Base-by-base conservation (phyloP, 2,797 vertebrate species). In the Salarias fasciatus region DNA sequence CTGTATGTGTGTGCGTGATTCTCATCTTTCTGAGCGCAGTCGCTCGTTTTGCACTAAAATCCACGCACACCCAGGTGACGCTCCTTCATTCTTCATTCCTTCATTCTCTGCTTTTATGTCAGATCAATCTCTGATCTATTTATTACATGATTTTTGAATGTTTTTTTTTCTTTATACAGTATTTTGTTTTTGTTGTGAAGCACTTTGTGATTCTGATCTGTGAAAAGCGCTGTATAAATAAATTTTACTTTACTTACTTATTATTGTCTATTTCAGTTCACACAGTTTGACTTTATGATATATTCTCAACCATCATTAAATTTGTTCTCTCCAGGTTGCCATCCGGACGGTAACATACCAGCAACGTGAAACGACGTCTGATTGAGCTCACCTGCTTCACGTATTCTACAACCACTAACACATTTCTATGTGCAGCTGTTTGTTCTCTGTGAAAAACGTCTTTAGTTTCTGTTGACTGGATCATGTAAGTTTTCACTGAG, bases 41-140 rank as follows among this genome's bases (percentile, higher is more conserved):
- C 0, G 80, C 89, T 55, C 66, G 83, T 8, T 66, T 77, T 9
- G 77, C 85, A 49, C 65, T 91, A 33, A 89, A 74, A 68, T 89
- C 90, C 18, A 84, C 86, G 41, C 51, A 2, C n/a, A 74, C 76
- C 9, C 86, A 86, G 87, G 88, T 89, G 86, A 69, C 10, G 10
- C 6, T 4, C 4, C 28, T 37, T 18, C 1, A 10, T 35, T 5
- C 1, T 6, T 35, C n/a, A n/a, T n/a, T n/a, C n/a, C n/a, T n/a
- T n/a, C n/a, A n/a, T n/a, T n/a, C n/a, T n/a, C n/a, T n/a, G n/a
- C n/a, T n/a, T n/a, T n/a, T n/a, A n/a, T n/a, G n/a, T n/a, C n/a
- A n/a, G n/a, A n/a, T n/a, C n/a, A n/a, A n/a, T n/a, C n/a, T n/a
- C n/a, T n/a, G n/a, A n/a, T n/a, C n/a, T n/a, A n/a, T n/a, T n/a